Evolutionary conservation across 2,113 vertebrate species (phyloP).

Genomic region (Empidonax alnorum): DNA sequence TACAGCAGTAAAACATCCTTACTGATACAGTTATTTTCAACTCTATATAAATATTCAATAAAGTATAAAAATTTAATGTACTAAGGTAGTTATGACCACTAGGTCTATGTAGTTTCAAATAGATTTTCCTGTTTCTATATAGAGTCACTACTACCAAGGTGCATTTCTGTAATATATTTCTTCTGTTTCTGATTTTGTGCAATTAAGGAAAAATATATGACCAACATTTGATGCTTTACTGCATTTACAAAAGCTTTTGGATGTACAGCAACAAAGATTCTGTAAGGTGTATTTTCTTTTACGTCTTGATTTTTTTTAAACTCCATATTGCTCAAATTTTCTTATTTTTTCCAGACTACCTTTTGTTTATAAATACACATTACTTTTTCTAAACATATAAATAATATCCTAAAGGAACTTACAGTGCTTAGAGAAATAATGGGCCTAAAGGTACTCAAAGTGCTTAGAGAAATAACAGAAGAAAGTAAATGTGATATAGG

Average conservation of each 20-base stretch:
- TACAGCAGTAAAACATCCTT: neutral
- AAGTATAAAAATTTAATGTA: neutral
- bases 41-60: neutral
- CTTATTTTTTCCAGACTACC: neutral
- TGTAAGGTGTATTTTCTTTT: fast-evolving
- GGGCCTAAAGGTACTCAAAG: neutral
- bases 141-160: neutral
- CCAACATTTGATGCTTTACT: neutral
- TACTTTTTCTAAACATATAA: neutral
- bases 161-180: neutral
- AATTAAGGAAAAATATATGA: neutral
- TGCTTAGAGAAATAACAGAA: neutral
- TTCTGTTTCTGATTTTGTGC: neutral
- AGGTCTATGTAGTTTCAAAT: neutral
- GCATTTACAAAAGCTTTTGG: neutral
- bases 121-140: neutral
- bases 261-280: neutral
- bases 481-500: neutral
- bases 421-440: neutral
- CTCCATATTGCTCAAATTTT: neutral
- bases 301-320: neutral
- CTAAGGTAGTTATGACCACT: neutral
- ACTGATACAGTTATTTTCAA: neutral
- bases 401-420: neutral
- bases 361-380: neutral